Evolutionary conservation across 1,140 invertebrate species (phyloP).

Genomic region (Zaprionus lachaisei): DNA sequence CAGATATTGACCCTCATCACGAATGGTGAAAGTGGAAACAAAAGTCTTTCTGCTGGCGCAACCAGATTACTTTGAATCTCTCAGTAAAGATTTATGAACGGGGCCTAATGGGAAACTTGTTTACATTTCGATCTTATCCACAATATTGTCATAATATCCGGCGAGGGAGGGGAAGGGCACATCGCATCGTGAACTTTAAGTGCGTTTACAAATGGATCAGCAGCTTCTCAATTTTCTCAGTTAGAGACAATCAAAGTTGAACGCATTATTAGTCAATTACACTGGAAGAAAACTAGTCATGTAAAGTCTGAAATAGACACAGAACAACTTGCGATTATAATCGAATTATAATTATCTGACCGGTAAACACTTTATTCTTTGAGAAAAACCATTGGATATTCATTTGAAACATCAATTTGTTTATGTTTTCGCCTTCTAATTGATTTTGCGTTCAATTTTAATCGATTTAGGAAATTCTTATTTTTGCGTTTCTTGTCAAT

Average conservation of each 20-base stretch:
- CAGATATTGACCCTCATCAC: conserved; percentile 53
- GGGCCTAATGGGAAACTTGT: conserved; percentile 39
- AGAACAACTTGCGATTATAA: not conserved
- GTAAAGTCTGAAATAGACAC: not conserved
- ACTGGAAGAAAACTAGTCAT: conserved; percentile 5
- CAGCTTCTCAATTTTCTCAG: conserved; percentile 1
- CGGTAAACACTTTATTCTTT: not conserved
- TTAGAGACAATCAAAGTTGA: conserved; percentile 23
- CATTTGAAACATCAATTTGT: not conserved
- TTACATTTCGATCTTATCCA: conserved; percentile 27
- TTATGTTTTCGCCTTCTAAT: not conserved
- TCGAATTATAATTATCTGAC: not conserved
- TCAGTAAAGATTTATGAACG: conserved; percentile 23
- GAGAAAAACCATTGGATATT: not conserved
- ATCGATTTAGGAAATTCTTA: not conserved
- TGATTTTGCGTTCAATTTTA: not conserved
- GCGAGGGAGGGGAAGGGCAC: not conserved
- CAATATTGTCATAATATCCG: conserved; percentile 22
- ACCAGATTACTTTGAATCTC: conserved; percentile 23
- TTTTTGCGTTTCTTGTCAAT: not conserved
- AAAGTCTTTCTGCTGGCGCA: conserved; percentile 32
- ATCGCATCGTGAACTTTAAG: conserved; percentile 7
- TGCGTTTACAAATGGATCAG: conserved; percentile 12
- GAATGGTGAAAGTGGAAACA: conserved; percentile 50
- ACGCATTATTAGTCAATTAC: not conserved